Conservation (phyloP, 2,888 invertebrate genomes). For the Lasioglossum morio region DNA sequence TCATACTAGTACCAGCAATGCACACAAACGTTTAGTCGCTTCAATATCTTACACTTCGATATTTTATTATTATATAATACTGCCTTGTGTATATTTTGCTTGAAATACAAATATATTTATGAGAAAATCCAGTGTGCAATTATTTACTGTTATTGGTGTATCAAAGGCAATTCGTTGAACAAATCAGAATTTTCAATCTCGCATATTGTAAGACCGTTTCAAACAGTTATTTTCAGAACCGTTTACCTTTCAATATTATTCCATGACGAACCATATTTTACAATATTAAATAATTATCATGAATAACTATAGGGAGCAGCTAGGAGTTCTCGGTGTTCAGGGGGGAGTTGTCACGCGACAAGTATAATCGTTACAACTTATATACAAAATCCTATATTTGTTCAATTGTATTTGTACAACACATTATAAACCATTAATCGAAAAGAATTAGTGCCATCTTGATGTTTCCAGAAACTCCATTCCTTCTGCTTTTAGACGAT, state of each 20-base stretch:
- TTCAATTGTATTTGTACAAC: constrained; percentile 18
- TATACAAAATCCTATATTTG: constrained; percentile 12
- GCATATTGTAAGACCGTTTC: too few species aligned
- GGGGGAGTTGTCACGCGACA: too few species aligned
- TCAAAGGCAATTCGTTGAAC: too few species aligned
- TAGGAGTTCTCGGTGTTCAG: too few species aligned
- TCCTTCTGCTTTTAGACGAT: constrained; percentile 94
- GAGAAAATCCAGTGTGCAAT: neutral
- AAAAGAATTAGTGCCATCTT: constrained; percentile 81
- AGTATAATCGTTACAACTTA: neutral
- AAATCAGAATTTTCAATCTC: too few species aligned
- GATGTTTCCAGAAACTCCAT: constrained; percentile 90
- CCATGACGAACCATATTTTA: too few species aligned
- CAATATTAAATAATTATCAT: too few species aligned
- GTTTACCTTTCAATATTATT: too few species aligned
- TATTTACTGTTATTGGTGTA: neutral
- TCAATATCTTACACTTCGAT: constrained; percentile 9
- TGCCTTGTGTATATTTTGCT: constrained; percentile 21
- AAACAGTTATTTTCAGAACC: too few species aligned
- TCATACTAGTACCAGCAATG: neutral
- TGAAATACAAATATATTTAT: constrained; percentile 25
- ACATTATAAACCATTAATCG: neutral
- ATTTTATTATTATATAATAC: constrained; percentile 11
- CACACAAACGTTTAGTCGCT: constrained; percentile 11
- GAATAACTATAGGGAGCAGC: too few species aligned